Conservation (phyloP, 2,888 invertebrate species). For the Masnerella sp. region DNA sequence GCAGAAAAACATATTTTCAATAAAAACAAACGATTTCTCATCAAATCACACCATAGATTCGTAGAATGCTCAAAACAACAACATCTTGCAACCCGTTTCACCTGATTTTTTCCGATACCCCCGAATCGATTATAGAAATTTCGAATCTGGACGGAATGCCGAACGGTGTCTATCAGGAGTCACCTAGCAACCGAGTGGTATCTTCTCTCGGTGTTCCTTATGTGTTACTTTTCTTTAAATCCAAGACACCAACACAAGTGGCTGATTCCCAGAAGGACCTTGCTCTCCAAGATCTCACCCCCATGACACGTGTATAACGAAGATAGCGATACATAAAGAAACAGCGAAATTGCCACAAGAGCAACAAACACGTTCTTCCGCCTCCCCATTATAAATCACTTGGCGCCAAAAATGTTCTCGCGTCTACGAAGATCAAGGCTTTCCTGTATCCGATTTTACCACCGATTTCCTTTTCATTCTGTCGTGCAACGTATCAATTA, state of each 20-base stretch:
- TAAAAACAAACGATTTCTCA: no score
- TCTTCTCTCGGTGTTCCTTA: conserved; percentile 23
- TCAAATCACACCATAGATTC: no score
- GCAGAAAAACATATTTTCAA: no score
- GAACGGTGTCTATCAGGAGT: conserved; percentile 26
- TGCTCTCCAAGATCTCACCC: conserved; percentile 45
- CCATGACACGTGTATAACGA: conserved; percentile 28
- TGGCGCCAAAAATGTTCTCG: conserved; percentile 53
- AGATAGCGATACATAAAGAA: conserved; percentile 18
- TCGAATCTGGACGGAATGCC: no score
- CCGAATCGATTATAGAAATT: no score
- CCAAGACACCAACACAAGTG: conserved; percentile 48
- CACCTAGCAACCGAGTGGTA: conserved; percentile 54
- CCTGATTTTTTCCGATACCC: no score
- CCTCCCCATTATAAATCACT: conserved; percentile 38
- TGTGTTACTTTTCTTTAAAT: conserved; percentile 22
- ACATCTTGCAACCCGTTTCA: no score
- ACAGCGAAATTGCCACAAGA: conserved; percentile 40
- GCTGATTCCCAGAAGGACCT: conserved; percentile 42
- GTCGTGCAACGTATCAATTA: no score
- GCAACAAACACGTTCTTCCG: conserved; percentile 41
- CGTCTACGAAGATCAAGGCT: no score
- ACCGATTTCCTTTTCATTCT: no score
- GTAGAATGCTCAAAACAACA: no score
- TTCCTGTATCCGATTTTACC: no score